phyloP scores from a whole-genome alignment of 2,888 invertebrate species.

The Cerceris ruficornis region DNA sequence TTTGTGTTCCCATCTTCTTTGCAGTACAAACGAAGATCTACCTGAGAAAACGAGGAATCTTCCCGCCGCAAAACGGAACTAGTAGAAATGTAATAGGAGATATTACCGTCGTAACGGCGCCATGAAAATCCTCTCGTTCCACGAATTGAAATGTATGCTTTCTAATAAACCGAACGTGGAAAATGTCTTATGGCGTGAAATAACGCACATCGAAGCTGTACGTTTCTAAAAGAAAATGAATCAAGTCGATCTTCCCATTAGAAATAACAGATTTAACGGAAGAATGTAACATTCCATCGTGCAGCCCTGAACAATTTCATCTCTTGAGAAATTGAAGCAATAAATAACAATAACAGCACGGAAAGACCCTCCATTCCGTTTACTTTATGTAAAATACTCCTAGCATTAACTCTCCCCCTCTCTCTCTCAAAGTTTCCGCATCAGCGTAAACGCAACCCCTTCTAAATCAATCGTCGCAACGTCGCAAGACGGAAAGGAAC shows the following conservation, averaged over 20 bases:
- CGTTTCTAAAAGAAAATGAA: background rate
- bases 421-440: too few relatives aligned
- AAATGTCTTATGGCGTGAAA: background rate
- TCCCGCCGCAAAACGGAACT: constrained; percentile 18
- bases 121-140: constrained; percentile 23
- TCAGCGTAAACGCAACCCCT: background rate
- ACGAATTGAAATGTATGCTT: constrained; percentile 29
- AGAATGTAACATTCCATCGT: too few relatives aligned
- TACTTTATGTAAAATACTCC: too few relatives aligned
- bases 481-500: background rate
- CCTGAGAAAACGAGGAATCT: constrained; percentile 30
- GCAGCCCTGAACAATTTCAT: too few relatives aligned
- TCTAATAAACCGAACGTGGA: background rate
- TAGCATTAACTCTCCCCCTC: too few relatives aligned
- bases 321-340: too few relatives aligned
- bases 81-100: constrained; percentile 26
- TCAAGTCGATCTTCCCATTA: background rate
- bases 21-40: constrained; percentile 45
- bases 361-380: too few relatives aligned
- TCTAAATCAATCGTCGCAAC: background rate
- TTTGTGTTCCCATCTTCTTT: constrained; percentile 25
- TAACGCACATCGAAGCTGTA: background rate
- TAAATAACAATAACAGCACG: too few relatives aligned
- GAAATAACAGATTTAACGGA: background rate
- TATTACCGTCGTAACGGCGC: constrained; percentile 31